Evolutionary conservation across 2,888 invertebrate genomes (phyloP).

Genomic region (Hirtodrosophila cameraria): DNA sequence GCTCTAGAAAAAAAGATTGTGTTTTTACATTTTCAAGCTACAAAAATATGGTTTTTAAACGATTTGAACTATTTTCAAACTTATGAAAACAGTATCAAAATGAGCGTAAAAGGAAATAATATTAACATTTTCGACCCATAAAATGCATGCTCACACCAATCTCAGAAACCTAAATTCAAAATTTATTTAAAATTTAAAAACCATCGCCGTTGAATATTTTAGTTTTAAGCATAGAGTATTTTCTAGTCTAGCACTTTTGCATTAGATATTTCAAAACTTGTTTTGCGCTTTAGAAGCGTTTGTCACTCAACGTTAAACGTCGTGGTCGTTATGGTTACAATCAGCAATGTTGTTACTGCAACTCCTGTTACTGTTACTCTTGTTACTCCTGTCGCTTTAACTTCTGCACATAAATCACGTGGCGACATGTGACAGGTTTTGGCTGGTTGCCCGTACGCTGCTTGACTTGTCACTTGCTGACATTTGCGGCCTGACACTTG

Average conservation of each 20-base stretch:
- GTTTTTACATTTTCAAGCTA: no score
- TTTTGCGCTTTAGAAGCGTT: slow-evolving; percentile 30
- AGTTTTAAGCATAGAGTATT: neutral
- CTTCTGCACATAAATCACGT: slow-evolving; percentile 60
- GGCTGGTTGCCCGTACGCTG: slow-evolving; percentile 57
- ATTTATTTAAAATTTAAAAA: neutral
- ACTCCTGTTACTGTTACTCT: slow-evolving; percentile 18
- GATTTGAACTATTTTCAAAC: no score
- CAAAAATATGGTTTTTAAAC: no score
- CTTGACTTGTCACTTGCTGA: slow-evolving; percentile 70
- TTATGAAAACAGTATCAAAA: no score
- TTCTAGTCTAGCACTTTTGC: no score
- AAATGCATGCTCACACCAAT: no score
- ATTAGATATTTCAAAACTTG: neutral
- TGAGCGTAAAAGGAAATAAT: no score
- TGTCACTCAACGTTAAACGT: slow-evolving; percentile 43
- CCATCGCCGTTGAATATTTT: no score
- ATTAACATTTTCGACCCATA: no score
- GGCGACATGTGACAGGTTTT: slow-evolving; percentile 67
- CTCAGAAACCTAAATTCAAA: no score
- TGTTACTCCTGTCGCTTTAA: slow-evolving; percentile 4
- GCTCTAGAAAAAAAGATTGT: no score
- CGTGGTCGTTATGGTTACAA: slow-evolving; percentile 37
- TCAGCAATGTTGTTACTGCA: slow-evolving; percentile 10
- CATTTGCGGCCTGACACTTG: slow-evolving; percentile 72